Evolutionary conservation across 2,797 vertebrate species (phyloP).

Genomic region (Miichthys miiuy): DNA sequence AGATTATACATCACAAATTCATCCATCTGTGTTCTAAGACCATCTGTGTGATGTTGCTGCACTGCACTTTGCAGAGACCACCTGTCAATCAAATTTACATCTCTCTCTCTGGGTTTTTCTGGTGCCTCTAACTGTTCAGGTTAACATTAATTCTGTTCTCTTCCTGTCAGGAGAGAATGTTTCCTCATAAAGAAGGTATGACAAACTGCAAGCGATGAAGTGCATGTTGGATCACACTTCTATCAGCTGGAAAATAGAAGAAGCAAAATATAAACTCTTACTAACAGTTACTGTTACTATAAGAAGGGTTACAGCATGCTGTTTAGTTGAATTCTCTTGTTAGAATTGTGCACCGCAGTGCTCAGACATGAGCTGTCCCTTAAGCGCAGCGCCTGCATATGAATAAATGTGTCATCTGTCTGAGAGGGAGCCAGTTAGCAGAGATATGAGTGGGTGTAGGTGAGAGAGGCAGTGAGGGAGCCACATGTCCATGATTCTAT

Average conservation of each 20-base stretch:
- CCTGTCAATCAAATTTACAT: constrained; percentile 18
- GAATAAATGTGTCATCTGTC: constrained; percentile 35
- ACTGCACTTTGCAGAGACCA: background rate
- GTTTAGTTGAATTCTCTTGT: background rate
- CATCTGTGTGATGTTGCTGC: constrained; percentile 28
- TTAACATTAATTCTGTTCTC: background rate
- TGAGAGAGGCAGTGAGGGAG: background rate
- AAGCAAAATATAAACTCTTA: background rate
- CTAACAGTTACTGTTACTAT: background rate
- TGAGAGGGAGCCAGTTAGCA: constrained; percentile 3
- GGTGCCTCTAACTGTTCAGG: background rate
- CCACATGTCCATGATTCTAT: constrained; percentile 13
- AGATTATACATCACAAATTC: constrained; percentile 10
- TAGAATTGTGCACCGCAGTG: background rate
- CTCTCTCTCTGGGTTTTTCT: background rate
- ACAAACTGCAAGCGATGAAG: background rate
- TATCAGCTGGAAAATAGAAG: background rate
- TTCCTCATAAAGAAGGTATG: background rate
- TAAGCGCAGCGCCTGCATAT: background rate
- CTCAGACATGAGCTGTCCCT: constrained; percentile 12
- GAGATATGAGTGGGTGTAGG: constrained; percentile 34
- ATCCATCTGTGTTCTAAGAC: constrained; percentile 18
- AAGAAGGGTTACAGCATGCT: rapidly evolving
- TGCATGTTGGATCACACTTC: background rate
- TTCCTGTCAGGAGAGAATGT: background rate